Evolutionary conservation across 2,888 invertebrate genomes (phyloP).

Genomic region (Mylabris sibirica): DNA sequence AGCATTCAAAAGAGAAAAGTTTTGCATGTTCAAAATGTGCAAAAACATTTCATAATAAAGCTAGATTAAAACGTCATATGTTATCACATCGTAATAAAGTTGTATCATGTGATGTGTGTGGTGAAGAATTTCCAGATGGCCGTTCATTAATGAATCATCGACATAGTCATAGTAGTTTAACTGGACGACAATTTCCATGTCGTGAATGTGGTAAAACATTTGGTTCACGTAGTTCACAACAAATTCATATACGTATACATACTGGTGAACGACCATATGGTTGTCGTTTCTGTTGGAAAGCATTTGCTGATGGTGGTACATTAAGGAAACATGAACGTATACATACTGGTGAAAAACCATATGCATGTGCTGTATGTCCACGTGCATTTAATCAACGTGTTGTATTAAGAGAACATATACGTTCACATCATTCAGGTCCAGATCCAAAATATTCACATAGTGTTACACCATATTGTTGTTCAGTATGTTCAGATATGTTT

Average conservation of each 20-base stretch:
- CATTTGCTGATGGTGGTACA: slow-evolving; percentile 88
- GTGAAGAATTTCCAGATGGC: slow-evolving; percentile 75
- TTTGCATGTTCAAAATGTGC: slow-evolving; percentile 73
- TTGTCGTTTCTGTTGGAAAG: slow-evolving; percentile 88
- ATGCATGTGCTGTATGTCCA: slow-evolving; percentile 86
- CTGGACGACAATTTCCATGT: slow-evolving; percentile 76
- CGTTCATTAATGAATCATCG: slow-evolving; percentile 74
- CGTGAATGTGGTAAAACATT: slow-evolving; percentile 86
- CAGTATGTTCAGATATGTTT: slow-evolving; percentile 77
- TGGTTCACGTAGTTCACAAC: slow-evolving; percentile 84
- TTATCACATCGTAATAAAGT: slow-evolving; percentile 75
- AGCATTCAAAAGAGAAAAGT: slow-evolving; percentile 70
- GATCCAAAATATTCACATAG: slow-evolving; percentile 73
- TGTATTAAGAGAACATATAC: slow-evolving; percentile 82
- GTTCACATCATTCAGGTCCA: slow-evolving; percentile 85
- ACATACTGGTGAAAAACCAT: slow-evolving; percentile 81
- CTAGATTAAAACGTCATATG: slow-evolving; percentile 72
- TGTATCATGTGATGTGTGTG: slow-evolving; percentile 74
- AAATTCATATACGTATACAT: slow-evolving; percentile 86
- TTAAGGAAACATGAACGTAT: slow-evolving; percentile 85
- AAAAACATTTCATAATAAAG: slow-evolving; percentile 76
- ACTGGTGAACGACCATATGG: slow-evolving; percentile 83
- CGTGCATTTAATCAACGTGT: slow-evolving; percentile 88
- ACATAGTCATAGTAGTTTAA: slow-evolving; percentile 63
- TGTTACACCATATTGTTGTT: slow-evolving; percentile 74